Evolutionary conservation across 2,113 vertebrate species (phyloP).

Genomic region (Clarias magur): DNA sequence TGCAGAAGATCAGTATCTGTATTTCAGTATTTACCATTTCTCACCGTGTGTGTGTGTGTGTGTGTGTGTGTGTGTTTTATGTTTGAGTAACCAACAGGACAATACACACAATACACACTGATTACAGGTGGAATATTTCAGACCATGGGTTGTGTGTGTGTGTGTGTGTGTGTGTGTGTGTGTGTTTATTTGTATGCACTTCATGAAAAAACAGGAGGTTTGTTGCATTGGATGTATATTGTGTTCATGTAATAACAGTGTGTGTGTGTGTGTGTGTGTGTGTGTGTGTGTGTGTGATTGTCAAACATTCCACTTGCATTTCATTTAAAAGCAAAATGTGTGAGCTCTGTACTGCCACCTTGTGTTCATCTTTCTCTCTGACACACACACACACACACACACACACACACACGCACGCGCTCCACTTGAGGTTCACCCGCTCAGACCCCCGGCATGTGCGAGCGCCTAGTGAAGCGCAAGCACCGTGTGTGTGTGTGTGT

Average conservation of each 20-base stretch:
- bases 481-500: too few species aligned
- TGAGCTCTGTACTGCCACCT: not conserved
- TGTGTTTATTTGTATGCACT: too few species aligned
- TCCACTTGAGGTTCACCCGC: not conserved
- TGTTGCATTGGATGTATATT: too few species aligned
- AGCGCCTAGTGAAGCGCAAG: not conserved
- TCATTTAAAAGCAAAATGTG: not conserved
- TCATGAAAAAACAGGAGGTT: too few species aligned
- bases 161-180: not conserved
- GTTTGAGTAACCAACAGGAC: not conserved
- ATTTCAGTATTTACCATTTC: too few species aligned
- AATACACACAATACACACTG: slow-evolving; percentile 21
- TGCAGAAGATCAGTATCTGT: too few species aligned
- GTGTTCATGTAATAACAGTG: not conserved
- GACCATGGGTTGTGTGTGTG: too few species aligned
- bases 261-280: not conserved
- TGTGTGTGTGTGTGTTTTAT: not conserved
- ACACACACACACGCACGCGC: not conserved
- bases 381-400: not conserved
- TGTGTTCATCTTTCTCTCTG: not conserved
- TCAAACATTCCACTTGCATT: not conserved
- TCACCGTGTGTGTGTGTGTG: not conserved
- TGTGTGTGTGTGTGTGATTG: not conserved
- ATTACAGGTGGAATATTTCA: not conserved
- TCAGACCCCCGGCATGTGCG: not conserved